Conservation (phyloP, 2,113 vertebrate species). For the Sciurus niger region DNA sequence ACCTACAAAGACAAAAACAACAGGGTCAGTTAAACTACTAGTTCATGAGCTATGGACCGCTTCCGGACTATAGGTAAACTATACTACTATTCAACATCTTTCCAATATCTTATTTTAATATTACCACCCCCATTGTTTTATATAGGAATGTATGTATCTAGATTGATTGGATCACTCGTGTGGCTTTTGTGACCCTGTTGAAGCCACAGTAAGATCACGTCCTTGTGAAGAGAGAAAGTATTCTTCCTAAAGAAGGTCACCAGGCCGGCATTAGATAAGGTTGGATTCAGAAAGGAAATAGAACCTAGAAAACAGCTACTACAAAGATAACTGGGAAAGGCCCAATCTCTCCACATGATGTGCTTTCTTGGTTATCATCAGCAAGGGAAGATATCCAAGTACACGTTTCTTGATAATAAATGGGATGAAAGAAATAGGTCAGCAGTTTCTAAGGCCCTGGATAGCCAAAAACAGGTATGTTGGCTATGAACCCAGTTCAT, state of each 20-base stretch:
- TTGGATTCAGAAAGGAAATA: background rate
- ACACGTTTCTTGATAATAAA: background rate
- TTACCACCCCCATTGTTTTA: too few relatives aligned
- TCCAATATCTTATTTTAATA: background rate
- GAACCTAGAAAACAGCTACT: background rate
- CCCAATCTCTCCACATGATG: background rate
- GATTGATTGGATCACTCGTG: background rate
- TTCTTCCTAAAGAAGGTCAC: background rate
- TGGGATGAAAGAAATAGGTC: background rate
- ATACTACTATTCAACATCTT: background rate
- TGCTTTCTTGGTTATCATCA: background rate
- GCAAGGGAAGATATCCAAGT: background rate
- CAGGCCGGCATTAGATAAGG: background rate
- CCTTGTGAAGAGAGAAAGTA: background rate
- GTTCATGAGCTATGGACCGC: background rate
- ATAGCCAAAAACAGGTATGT: background rate
- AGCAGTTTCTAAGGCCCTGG: background rate
- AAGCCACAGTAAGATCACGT: background rate
- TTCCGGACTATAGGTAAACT: background rate
- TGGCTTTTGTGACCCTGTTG: background rate
- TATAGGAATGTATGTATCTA: background rate
- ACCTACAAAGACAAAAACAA: slow-evolving; percentile 88
- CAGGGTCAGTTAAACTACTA: slow-evolving; percentile 19
- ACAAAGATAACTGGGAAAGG: background rate
- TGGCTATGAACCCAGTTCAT: background rate